phyloP scores from a whole-genome alignment of 2,113 vertebrate genomes.

The Neomonachus schauinslandi region DNA sequence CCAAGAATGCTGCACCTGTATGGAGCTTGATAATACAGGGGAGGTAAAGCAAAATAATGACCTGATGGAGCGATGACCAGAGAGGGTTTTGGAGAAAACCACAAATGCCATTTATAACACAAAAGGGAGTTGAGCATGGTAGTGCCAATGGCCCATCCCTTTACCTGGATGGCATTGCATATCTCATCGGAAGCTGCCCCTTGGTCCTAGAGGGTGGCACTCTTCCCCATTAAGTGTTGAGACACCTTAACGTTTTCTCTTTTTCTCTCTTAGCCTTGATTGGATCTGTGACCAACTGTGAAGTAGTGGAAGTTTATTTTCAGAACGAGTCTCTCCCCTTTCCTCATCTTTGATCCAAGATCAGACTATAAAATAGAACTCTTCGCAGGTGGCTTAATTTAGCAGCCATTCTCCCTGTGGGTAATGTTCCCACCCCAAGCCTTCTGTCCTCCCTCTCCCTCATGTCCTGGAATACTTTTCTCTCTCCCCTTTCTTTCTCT shows the following conservation, averaged over 20 bases:
- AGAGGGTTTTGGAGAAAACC: background rate
- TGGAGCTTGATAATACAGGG: background rate
- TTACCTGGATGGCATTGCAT: fast-evolving
- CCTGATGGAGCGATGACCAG: background rate
- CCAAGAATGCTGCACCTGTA: background rate
- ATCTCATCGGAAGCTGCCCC: background rate
- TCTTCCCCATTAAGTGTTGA: background rate
- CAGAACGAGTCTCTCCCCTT: background rate
- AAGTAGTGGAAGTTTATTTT: background rate
- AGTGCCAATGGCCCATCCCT: background rate
- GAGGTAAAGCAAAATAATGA: background rate
- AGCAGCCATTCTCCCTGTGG: background rate
- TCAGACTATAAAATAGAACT: background rate
- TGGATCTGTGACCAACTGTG: background rate
- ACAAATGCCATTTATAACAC: background rate
- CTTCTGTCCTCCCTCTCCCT: background rate
- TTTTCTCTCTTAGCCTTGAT: background rate
- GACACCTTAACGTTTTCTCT: background rate
- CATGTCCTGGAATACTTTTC: background rate
- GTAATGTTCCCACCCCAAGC: background rate
- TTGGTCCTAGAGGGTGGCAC: fast-evolving
- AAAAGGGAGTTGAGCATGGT: background rate
- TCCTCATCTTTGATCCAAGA: background rate
- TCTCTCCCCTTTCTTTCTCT: background rate
- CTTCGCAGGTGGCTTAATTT: background rate